Percentiles rank a stretch among this genome's conserved stretches.
phyloP scores from a whole-genome alignment of 2,888 invertebrate species.

The Empis stercorea region DNA sequence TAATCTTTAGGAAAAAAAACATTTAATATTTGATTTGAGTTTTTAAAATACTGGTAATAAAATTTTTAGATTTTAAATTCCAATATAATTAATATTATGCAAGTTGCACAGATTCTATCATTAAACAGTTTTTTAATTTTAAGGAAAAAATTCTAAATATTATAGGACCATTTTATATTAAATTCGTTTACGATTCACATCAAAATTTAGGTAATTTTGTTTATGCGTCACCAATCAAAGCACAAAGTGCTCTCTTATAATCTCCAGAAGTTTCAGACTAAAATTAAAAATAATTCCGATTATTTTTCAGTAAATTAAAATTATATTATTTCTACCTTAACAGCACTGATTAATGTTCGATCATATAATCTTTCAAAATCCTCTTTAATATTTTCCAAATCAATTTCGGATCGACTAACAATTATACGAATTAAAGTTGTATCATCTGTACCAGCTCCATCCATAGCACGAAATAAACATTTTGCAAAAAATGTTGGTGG shows the following conservation, averaged over 20 bases:
- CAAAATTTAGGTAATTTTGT: no score
- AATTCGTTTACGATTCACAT: neutral
- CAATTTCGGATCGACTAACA: constrained; percentile 52
- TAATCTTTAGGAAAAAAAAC: no score
- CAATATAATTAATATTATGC: no score
- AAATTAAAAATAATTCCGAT: constrained; percentile 10
- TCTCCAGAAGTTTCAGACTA: constrained; percentile 43
- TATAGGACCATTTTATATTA: no score
- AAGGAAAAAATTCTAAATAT: no score
- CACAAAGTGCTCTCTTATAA: constrained; percentile 38
- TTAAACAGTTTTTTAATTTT: no score
- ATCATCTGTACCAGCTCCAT: constrained; percentile 58
- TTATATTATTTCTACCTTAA: constrained; percentile 37
- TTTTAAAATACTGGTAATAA: no score
- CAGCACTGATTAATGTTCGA: constrained; percentile 48
- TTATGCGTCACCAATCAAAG: constrained; percentile 30
- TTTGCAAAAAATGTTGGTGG: constrained; percentile 52
- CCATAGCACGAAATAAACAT: constrained; percentile 48
- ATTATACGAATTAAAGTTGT: constrained; percentile 52
- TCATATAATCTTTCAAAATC: constrained; percentile 55
- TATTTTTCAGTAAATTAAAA: no score
- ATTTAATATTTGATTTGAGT: no score
- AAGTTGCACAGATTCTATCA: no score
- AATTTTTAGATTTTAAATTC: no score
- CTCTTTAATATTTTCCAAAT: constrained; percentile 51